Evolutionary conservation across 2,888 invertebrate species (phyloP), one percentile per base, ranked within the genome.

Genomic region (Sinopyrophorus schimmeli): DNA sequence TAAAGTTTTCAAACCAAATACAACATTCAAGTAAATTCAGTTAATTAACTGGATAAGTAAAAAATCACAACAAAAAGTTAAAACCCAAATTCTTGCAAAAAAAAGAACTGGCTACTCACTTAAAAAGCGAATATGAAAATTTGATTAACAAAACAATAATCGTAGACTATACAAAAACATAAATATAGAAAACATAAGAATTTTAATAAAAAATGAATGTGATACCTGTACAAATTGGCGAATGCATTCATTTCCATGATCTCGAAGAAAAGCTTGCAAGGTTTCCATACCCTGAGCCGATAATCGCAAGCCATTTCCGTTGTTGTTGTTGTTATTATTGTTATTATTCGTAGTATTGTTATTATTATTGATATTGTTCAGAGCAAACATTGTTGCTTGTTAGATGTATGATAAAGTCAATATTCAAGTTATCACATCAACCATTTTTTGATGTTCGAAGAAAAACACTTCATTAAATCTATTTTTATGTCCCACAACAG

Each of bases 221-320:
- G 58, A n/a, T 71, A 83, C 84, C 83, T 84, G 82, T 67, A 83
- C 79, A 63, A 83, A 81, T 71, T 82, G 82, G 26, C 80, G 75
- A 54, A 84, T 80, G 65, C 82, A 83, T 53, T 81, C 80, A 48
- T 82, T 80, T 21, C 83, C 83, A 65, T 84, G 82, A 55, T 83
- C 81, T 58, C 80, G 67, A 35, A 84, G 74, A 72, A 84, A 81
- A 32, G 75, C 73, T 69, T 82, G 81, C 55, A 84, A 72, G 1
- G 81, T 81, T 58, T 80, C 76, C 69, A 82, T 78, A 7, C 82
- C 82, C 47, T 78, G 79, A 6, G 80, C 77, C 2, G 83, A 80
- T 57, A 76, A 59, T 40, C 71, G 74, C 68, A 81, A 80, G 26
- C 81, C 81, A 66, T 77, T 77, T 55, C 78, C 77, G 58, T 78